These are phyloP conservation scores for Liodrosophila aerea DNA, from an alignment of 2,888 invertebrate genomes.

Conservation along the genomic window DNA sequence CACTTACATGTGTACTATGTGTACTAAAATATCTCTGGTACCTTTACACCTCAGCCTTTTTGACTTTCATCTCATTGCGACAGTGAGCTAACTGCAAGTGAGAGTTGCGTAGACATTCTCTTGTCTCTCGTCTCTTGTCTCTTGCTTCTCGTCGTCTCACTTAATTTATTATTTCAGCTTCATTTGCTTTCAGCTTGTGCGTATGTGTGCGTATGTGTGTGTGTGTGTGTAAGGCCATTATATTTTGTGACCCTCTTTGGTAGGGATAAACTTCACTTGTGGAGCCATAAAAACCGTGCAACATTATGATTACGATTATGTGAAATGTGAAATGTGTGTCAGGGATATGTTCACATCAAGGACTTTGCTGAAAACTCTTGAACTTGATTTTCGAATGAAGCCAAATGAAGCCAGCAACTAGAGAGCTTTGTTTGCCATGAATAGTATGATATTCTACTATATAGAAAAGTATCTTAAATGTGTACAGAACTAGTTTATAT, in stretches of 20 bases:
- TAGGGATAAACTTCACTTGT: constrained; percentile 47
- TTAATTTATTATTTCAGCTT: constrained; percentile 73
- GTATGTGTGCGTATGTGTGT: constrained; percentile 14
- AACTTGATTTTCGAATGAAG: constrained; percentile 29
- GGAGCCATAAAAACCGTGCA: constrained; percentile 59
- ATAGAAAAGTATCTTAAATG: too few relatives aligned
- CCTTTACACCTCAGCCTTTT: constrained; percentile 46
- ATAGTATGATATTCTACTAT: constrained; percentile 15
- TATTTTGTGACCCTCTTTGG: constrained; percentile 58
- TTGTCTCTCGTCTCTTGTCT: constrained; percentile 5
- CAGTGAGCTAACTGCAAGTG: constrained; percentile 41
- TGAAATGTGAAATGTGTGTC: constrained; percentile 54
- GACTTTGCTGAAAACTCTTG: background rate
- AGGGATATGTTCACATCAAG: constrained; percentile 14
- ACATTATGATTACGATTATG: constrained; percentile 70
- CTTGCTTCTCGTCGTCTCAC: constrained; percentile 28
- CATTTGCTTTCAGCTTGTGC: constrained; percentile 39
- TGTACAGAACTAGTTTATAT: too few relatives aligned
- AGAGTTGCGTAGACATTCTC: constrained; percentile 32
- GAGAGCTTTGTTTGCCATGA: constrained; percentile 6
- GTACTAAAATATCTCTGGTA: constrained; percentile 14
- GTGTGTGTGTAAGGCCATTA: constrained; percentile 50
- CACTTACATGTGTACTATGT: too few relatives aligned
- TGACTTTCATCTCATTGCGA: constrained; percentile 36
- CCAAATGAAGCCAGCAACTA: background rate